phyloP scores from a whole-genome alignment of 1,140 invertebrate genomes.

The Lordiphosa mommai region DNA sequence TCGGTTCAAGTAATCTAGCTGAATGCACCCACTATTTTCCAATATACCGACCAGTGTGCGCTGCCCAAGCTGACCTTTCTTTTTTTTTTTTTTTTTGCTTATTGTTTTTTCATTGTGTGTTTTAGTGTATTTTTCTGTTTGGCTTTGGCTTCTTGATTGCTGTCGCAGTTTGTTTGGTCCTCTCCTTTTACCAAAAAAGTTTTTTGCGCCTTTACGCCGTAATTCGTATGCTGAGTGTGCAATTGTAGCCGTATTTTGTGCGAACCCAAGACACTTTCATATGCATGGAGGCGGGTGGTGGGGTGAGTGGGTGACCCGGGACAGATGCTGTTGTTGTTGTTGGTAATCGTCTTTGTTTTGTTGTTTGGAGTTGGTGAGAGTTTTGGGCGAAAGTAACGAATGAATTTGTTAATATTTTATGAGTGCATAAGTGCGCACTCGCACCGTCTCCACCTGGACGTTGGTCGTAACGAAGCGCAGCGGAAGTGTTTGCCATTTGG shows the following conservation, averaged over 20 bases:
- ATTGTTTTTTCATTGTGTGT: conserved; percentile 65
- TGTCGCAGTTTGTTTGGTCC: conserved; percentile 55
- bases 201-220: conserved; percentile 73
- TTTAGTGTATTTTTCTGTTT: conserved; percentile 61
- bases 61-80: not conserved
- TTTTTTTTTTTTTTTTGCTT: too few species aligned
- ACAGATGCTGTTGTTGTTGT: conserved; percentile 42
- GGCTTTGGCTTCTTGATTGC: conserved; percentile 58
- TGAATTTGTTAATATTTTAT: conserved; percentile 79
- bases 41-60: too few species aligned
- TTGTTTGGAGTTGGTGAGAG: conserved; percentile 52
- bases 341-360: conserved; percentile 73
- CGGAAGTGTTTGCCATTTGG: conserved; percentile 72
- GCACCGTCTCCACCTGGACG: conserved; percentile 18
- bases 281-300: conserved; percentile 38
- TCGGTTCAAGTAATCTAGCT: too few species aligned
- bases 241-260: conserved; percentile 73
- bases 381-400: conserved; percentile 74
- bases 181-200: conserved; percentile 18
- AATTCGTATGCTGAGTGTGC: conserved; percentile 77
- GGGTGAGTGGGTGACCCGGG: conserved; percentile 23
- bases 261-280: conserved; percentile 65
- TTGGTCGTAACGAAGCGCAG: conserved; percentile 3
- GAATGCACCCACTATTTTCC: too few species aligned
- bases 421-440: conserved; percentile 77